Evolutionary conservation across 2,888 invertebrate species (phyloP).

Genomic region (Drosophila nigricruria): DNA sequence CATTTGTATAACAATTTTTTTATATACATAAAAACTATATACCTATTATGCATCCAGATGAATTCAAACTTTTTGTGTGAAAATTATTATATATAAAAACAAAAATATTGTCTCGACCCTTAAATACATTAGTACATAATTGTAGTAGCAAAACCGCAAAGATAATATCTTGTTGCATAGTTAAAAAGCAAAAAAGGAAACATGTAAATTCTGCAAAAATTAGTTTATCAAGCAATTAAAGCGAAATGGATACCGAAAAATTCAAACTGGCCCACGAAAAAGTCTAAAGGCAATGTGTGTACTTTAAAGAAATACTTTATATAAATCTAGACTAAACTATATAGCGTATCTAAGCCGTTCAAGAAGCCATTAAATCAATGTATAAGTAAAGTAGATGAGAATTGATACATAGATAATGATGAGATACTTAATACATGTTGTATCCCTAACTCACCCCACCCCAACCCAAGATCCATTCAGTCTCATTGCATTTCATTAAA

Average conservation of each 20-base stretch:
- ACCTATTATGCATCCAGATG: slow-evolving; percentile 16
- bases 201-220: slow-evolving; percentile 23
- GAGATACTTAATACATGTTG: slow-evolving; percentile 18
- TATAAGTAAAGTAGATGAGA: slow-evolving; percentile 23
- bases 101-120: background rate
- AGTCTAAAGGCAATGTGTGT: slow-evolving; percentile 65
- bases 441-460: background rate
- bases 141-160: slow-evolving; percentile 21
- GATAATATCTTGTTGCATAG: slow-evolving; percentile 14
- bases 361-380: slow-evolving; percentile 38
- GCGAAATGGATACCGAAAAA: background rate
- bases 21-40: slow-evolving; percentile 45
- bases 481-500: slow-evolving; percentile 22
- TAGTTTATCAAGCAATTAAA: slow-evolving; percentile 7
- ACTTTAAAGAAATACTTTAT: slow-evolving; percentile 77
- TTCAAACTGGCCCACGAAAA: slow-evolving; percentile 39
- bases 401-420: slow-evolving; percentile 7
- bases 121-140: slow-evolving; percentile 36
- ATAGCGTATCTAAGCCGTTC: slow-evolving; percentile 54
- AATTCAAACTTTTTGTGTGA: slow-evolving; percentile 37
- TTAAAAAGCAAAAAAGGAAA: slow-evolving; percentile 3
- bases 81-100: slow-evolving; percentile 13
- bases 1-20: slow-evolving; percentile 75
- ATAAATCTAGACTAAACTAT: slow-evolving; percentile 59
- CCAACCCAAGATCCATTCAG: background rate